Evolutionary conservation across 2,797 vertebrate species (phyloP).

Genomic region (Merluccius polli): DNA sequence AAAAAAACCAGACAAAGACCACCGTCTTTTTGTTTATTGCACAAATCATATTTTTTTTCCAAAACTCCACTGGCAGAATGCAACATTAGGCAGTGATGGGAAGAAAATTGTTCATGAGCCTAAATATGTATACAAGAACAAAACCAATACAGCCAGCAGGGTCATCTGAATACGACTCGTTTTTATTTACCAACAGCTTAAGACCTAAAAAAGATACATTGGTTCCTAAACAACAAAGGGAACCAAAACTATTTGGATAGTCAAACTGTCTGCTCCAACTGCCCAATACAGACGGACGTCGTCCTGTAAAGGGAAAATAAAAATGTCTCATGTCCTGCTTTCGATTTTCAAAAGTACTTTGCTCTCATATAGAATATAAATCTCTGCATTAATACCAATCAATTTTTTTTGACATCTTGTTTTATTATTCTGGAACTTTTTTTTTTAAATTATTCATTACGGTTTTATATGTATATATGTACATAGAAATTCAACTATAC

Average conservation of each 20-base stretch:
- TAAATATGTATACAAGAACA: constrained; percentile 54
- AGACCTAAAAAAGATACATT: constrained; percentile 50
- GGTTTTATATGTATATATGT: constrained; percentile 77
- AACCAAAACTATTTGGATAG: constrained; percentile 43
- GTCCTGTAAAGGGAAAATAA: constrained; percentile 34
- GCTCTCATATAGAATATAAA: constrained; percentile 78
- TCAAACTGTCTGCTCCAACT: constrained; percentile 43
- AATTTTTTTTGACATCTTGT: constrained; percentile 62
- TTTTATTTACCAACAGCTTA: constrained; percentile 41
- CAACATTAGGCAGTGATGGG: constrained; percentile 63
- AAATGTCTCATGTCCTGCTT: constrained; percentile 28
- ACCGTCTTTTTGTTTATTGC: constrained; percentile 73
- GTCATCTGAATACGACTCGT: constrained; percentile 50
- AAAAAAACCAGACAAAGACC: constrained; percentile 32
- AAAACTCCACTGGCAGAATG: constrained; percentile 68
- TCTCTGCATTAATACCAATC: constrained; percentile 75
- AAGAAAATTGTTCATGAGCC: constrained; percentile 54
- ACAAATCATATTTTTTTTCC: constrained; percentile 65
- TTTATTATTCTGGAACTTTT: constrained; percentile 50
- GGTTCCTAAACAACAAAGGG: constrained; percentile 37
- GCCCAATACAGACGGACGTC: constrained; percentile 34
- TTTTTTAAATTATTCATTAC: constrained; percentile 59
- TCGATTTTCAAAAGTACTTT: constrained; percentile 66
- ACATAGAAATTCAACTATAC: constrained; percentile 75
- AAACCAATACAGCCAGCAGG: constrained; percentile 51